Percentiles rank a stretch among this genome's conserved stretches.
Conservation (phyloP, 1,140 invertebrate genomes). For the Trichomalopsis sarcophagae region DNA sequence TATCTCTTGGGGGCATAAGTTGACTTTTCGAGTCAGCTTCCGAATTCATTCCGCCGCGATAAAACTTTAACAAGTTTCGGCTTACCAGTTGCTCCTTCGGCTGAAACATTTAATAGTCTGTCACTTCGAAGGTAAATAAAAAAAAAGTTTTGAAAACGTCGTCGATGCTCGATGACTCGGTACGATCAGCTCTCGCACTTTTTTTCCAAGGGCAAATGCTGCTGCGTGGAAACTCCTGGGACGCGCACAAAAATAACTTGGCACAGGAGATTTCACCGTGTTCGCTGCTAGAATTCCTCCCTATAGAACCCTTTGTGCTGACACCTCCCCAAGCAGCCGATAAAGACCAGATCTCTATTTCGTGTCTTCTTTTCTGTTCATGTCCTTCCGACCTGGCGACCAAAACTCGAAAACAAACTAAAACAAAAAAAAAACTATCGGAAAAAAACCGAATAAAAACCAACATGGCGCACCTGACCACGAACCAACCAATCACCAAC, state of each 20-base stretch:
- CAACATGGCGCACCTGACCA: constrained; percentile 17
- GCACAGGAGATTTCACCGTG: not conserved
- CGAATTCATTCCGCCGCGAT: not conserved
- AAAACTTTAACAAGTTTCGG: not conserved
- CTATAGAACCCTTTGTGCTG: too few species aligned
- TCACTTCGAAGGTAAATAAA: too few species aligned
- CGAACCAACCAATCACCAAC: constrained; percentile 26
- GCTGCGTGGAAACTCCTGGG: not conserved
- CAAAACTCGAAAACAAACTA: constrained; percentile 3
- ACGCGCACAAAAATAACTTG: too few species aligned
- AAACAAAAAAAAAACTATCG: not conserved
- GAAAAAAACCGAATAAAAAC: not conserved
- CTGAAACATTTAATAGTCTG: not conserved
- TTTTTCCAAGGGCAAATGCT: not conserved
- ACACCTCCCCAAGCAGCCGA: too few species aligned
- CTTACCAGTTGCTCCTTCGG: not conserved
- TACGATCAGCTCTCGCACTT: constrained; percentile 11
- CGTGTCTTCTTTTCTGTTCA: constrained; percentile 42
- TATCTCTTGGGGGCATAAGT: not conserved
- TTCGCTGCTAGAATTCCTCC: too few species aligned
- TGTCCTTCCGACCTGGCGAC: constrained; percentile 22
- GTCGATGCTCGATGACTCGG: not conserved
- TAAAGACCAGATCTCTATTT: constrained; percentile 6
- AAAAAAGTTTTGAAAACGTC: not conserved
- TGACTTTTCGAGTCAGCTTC: not conserved